Conservation (phyloP, 1,140 invertebrate genomes). For the Stegodyphus mimosarum region DNA sequence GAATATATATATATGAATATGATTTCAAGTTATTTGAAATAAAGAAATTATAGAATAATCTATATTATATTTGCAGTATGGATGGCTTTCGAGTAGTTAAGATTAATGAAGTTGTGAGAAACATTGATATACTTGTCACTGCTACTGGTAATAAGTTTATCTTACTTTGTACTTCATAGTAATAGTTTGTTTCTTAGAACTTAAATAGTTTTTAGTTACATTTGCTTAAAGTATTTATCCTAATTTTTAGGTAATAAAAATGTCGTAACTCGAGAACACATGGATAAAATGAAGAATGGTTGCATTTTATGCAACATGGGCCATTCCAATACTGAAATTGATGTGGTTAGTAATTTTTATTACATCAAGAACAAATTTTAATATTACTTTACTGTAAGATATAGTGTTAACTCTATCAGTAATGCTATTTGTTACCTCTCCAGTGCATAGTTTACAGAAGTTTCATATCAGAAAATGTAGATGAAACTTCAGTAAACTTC, state of each 20-base stretch:
- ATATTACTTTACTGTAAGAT: background rate
- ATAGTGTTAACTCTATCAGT: too few relatives aligned
- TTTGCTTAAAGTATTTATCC: background rate
- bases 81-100: constrained; percentile 96
- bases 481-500: too few relatives aligned
- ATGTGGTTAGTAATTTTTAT: constrained; percentile 79
- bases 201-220: background rate
- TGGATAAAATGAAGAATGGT: constrained; percentile 97
- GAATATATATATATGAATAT: too few relatives aligned
- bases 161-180: background rate
- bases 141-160: constrained; percentile 75
- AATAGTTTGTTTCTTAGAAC: background rate
- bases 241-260: constrained; percentile 86
- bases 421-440: too few relatives aligned
- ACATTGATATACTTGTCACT: constrained; percentile 94
- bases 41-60: too few relatives aligned
- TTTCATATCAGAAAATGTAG: too few relatives aligned
- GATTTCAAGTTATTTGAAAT: too few relatives aligned
- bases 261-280: constrained; percentile 92
- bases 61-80: constrained; percentile 78
- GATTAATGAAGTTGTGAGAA: constrained; percentile 90
- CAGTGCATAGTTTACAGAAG: too few relatives aligned
- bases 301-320: constrained; percentile 98
- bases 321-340: constrained; percentile 97
- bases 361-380: background rate